These are phyloP conservation scores for Hassar affinis DNA, from an alignment of 2,113 vertebrate species.

Conservation along the genomic window DNA sequence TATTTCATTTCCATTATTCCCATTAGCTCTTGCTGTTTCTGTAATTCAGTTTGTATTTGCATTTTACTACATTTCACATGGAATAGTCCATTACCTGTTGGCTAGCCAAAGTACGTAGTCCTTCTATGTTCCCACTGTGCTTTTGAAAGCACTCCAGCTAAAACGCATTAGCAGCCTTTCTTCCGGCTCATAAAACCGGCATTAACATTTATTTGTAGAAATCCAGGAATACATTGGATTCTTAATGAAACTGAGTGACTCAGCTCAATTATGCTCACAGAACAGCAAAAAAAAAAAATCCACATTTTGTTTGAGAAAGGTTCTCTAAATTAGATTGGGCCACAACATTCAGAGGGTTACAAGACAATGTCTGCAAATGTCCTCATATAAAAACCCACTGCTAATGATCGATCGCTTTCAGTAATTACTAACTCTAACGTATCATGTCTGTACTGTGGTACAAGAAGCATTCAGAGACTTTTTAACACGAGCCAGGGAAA, in stretches of 20 bases:
- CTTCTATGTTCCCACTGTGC: not conserved
- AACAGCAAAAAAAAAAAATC: not conserved
- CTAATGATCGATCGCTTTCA: not conserved
- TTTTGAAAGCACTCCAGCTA: not conserved
- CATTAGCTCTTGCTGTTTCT: not conserved
- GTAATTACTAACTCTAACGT: constrained; percentile 13
- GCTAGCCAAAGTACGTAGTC: not conserved
- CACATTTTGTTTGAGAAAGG: constrained; percentile 16
- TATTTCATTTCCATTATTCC: not conserved
- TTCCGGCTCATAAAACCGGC: not conserved
- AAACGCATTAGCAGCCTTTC: not conserved
- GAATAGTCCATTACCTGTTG: not conserved
- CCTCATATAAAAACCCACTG: not conserved
- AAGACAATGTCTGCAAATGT: constrained; percentile 18
- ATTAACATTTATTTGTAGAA: not conserved
- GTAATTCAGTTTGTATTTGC: not conserved
- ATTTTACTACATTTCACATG: not conserved
- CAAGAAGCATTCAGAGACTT: not conserved
- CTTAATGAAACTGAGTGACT: not conserved
- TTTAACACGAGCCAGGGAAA: not conserved
- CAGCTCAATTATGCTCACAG: not conserved
- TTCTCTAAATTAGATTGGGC: constrained; percentile 17
- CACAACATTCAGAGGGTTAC: constrained; percentile 4
- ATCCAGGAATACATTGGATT: constrained; percentile 20
- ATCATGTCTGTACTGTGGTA: not conserved